Evolutionary conservation across 2,888 invertebrate genomes (phyloP).

Genomic region (Drosophila tripunctata): DNA sequence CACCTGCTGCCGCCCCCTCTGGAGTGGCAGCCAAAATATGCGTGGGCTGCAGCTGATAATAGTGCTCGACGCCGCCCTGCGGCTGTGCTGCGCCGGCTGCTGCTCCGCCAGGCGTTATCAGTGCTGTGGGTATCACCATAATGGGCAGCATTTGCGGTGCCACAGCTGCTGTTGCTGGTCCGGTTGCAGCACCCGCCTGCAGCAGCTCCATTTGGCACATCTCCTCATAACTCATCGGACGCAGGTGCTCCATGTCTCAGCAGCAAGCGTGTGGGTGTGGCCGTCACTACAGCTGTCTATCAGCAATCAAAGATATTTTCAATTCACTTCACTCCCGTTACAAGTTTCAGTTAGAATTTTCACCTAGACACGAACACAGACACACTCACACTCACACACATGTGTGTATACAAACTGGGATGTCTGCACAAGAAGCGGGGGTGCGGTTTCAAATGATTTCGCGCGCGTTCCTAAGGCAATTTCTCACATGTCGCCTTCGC

Average conservation of each 20-base stretch:
- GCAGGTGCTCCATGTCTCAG: slow-evolving; percentile 79
- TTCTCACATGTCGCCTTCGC: slow-evolving; percentile 51
- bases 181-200: slow-evolving; percentile 51
- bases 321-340: slow-evolving; percentile 10
- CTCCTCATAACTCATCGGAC: slow-evolving; percentile 83
- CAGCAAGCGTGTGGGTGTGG: slow-evolving; percentile 39
- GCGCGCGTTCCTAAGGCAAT: slow-evolving; percentile 63
- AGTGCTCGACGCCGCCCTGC: slow-evolving; percentile 63
- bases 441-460: slow-evolving; percentile 54
- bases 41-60: slow-evolving; percentile 82
- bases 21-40: slow-evolving; percentile 69
- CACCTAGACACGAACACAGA: slow-evolving; percentile 21
- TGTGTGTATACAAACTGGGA: slow-evolving; percentile 25
- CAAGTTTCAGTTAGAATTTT: slow-evolving; percentile 25
- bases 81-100: slow-evolving; percentile 53
- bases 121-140: slow-evolving; percentile 83
- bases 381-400: not conserved
- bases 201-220: slow-evolving; percentile 83
- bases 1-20: slow-evolving; percentile 45
- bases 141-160: slow-evolving; percentile 82
- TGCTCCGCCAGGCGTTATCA: slow-evolving; percentile 56
- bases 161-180: slow-evolving; percentile 43
- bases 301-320: slow-evolving; percentile 12
- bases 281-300: slow-evolving; percentile 4
- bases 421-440: slow-evolving; percentile 33